A percentile compares a stretch with the other conserved stretches of the same genome.
phyloP scores from a whole-genome alignment of 2,888 invertebrate genomes.

The Neocrepidodera transversa region DNA sequence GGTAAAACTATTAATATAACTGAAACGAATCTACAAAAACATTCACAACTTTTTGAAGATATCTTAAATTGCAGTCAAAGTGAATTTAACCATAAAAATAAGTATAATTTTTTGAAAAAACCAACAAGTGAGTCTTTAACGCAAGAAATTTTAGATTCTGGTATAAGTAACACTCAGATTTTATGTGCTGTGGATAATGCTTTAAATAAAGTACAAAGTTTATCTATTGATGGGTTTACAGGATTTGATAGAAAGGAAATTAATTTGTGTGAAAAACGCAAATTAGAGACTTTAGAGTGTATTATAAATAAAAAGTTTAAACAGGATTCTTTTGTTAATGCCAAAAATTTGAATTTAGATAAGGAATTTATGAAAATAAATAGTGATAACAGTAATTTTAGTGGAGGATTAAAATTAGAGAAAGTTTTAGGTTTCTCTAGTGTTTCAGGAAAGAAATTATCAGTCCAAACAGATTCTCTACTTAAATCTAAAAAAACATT shows the following conservation, averaged over 20 bases:
- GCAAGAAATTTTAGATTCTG: slow-evolving; percentile 32
- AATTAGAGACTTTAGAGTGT: slow-evolving; percentile 2
- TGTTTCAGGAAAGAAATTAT: slow-evolving; percentile 57
- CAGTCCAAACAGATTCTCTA: slow-evolving; percentile 44
- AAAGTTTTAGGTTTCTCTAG: slow-evolving; percentile 42
- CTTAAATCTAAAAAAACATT: slow-evolving; percentile 53
- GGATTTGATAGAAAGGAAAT: slow-evolving; percentile 30
- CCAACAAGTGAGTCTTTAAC: slow-evolving; percentile 16
- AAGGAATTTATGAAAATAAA: no score
- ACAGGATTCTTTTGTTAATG: slow-evolving; percentile 52
- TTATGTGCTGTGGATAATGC: slow-evolving; percentile 17
- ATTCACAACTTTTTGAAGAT: slow-evolving; percentile 55
- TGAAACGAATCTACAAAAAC: slow-evolving; percentile 48
- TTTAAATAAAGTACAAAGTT: slow-evolving; percentile 7
- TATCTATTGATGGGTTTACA: slow-evolving; percentile 17
- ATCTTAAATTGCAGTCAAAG: slow-evolving; percentile 40
- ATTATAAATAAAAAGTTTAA: slow-evolving; percentile 24
- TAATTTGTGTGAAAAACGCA: slow-evolving; percentile 1
- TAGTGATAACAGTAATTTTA: no score
- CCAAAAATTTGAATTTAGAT: slow-evolving; percentile 34
- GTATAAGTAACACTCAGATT: slow-evolving; percentile 31
- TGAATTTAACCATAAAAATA: slow-evolving; percentile 32
- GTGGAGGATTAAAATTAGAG: slow-evolving; percentile 16
- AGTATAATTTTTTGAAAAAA: slow-evolving; percentile 40
- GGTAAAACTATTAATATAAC: slow-evolving; percentile 54